These are phyloP conservation scores for Platysteira castanea DNA, from an alignment of 2,113 vertebrate genomes.

Conservation along the genomic window DNA sequence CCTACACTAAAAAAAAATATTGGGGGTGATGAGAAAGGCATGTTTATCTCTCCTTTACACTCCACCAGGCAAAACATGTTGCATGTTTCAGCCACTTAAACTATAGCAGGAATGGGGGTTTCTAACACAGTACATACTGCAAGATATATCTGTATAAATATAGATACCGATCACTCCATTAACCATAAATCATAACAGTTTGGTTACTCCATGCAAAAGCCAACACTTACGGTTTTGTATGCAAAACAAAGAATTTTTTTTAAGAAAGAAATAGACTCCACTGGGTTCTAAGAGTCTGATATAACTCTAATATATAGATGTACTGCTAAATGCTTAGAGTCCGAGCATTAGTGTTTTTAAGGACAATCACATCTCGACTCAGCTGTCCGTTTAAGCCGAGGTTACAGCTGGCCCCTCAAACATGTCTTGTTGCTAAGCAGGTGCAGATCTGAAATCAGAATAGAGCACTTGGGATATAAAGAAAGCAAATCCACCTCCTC, in stretches of 20 bases:
- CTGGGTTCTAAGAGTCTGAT: background rate
- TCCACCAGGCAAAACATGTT: background rate
- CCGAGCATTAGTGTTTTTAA: background rate
- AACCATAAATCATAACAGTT: background rate
- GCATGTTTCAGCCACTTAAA: background rate
- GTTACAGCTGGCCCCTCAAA: background rate
- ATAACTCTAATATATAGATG: background rate
- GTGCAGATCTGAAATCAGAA: conserved; percentile 48
- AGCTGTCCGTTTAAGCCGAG: background rate
- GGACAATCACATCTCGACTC: background rate
- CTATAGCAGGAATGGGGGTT: background rate
- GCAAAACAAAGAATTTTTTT: background rate
- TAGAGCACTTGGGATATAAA: conserved; percentile 25
- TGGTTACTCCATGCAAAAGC: background rate
- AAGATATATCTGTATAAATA: background rate
- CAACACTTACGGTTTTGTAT: background rate
- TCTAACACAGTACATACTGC: background rate
- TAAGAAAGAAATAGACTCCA: background rate
- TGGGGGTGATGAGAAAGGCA: background rate
- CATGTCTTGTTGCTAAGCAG: conserved; percentile 54
- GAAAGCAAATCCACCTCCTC: conserved; percentile 63
- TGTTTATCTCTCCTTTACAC: background rate
- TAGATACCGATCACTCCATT: background rate
- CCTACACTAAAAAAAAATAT: background rate
- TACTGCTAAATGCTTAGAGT: background rate